These are phyloP conservation scores for Hyperoplus lanceolatus DNA, from an alignment of 2,797 vertebrate genomes.

Conservation along the genomic window DNA sequence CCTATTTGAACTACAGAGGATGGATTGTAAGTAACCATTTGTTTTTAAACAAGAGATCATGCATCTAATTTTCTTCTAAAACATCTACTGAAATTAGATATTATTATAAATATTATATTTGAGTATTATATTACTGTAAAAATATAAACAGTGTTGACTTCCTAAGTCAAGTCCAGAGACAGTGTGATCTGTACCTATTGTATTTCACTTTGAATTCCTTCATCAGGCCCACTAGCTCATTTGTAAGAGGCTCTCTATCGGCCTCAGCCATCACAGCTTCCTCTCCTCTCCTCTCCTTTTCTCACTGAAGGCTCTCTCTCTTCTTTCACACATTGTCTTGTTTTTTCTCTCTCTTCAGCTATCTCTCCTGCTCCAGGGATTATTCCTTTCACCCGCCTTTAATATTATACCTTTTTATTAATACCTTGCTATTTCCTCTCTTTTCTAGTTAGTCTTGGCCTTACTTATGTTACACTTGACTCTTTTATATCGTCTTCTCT, in stretches of 20 bases:
- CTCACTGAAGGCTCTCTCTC: conserved; percentile 22
- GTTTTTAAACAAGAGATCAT: too few species aligned
- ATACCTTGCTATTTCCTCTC: not conserved
- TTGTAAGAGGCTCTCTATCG: conserved; percentile 58
- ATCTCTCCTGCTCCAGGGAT: not conserved
- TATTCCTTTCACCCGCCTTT: not conserved
- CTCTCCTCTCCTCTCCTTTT: conserved; percentile 68
- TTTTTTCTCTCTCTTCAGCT: conserved; percentile 13
- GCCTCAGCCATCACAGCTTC: conserved; percentile 46
- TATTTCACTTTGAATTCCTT: conserved; percentile 52
- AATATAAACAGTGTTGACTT: too few species aligned
- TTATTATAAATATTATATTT: too few species aligned
- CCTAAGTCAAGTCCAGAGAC: too few species aligned
- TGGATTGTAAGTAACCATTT: too few species aligned
- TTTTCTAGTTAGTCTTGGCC: not conserved
- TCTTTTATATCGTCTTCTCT: not conserved
- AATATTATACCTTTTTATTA: not conserved
- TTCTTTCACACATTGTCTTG: conserved; percentile 25
- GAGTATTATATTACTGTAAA: too few species aligned
- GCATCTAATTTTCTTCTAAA: too few species aligned
- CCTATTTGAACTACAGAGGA: too few species aligned
- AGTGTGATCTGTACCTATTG: conserved; percentile 11
- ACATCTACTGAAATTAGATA: too few species aligned
- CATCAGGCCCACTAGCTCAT: conserved; percentile 60
- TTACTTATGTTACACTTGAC: not conserved